Evolutionary conservation across 2,888 invertebrate species (phyloP).

Genomic region (Acanthacorydalis orientalis): DNA sequence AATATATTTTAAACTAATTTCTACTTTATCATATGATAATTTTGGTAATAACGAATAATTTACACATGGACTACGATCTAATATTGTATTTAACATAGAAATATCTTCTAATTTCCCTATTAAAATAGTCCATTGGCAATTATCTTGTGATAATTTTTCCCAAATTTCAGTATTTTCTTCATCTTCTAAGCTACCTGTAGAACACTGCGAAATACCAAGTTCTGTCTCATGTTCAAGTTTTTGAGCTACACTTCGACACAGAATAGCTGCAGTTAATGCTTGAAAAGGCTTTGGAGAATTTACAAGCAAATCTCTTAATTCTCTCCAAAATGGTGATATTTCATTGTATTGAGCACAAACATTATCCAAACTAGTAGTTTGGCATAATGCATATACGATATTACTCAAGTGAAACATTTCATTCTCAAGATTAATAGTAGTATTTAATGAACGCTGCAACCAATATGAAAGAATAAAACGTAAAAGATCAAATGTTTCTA

Average conservation of each 20-base stretch:
- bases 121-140: conserved; percentile 71
- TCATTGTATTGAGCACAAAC: conserved; percentile 47
- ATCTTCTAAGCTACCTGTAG: conserved; percentile 20
- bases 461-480: conserved; percentile 54
- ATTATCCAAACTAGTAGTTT: conserved; percentile 38
- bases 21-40: conserved; percentile 34
- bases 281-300: conserved; percentile 59
- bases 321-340: conserved; percentile 69
- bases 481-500: conserved; percentile 48
- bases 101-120: conserved; percentile 82
- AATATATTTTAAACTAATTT: conserved; percentile 48
- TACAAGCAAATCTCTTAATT: conserved; percentile 51
- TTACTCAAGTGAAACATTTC: conserved; percentile 53
- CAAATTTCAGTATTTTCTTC: conserved; percentile 36
- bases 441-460: conserved; percentile 40
- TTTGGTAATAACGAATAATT: conserved; percentile 31
- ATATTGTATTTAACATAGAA: conserved; percentile 56
- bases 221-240: conserved; percentile 28
- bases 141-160: conserved; percentile 73
- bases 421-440: conserved; percentile 27
- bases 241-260: conserved; percentile 59
- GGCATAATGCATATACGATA: conserved; percentile 46
- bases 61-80: conserved; percentile 32
- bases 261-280: conserved; percentile 66
- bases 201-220: conserved; percentile 12